Percentiles rank a stretch among this genome's conserved stretches.
phyloP scores from a whole-genome alignment of 2,888 invertebrate genomes.

The Melieria picta region DNA sequence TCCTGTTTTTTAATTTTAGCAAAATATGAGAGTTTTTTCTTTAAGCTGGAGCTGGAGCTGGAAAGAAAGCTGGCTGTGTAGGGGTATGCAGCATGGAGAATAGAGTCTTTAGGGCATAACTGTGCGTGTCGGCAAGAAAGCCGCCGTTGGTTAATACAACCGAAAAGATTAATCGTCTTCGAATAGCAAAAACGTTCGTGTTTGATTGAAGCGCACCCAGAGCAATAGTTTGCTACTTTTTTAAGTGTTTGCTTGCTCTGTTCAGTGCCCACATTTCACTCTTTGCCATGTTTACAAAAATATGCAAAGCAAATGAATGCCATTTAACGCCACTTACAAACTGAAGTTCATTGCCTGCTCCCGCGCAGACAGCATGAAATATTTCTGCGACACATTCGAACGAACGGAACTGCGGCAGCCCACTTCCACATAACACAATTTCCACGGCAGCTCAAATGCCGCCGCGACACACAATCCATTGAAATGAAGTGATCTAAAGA shows the following conservation, averaged over 20 bases:
- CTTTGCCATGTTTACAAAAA: no score
- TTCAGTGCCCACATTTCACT: no score
- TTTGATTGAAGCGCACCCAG: no score
- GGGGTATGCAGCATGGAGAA: no score
- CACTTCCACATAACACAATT: slow-evolving; percentile 41
- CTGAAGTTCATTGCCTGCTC: slow-evolving; percentile 7
- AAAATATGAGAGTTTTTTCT: no score
- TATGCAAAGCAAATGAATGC: no score
- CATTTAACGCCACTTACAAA: background rate
- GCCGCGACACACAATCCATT: background rate
- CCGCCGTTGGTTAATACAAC: background rate
- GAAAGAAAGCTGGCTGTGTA: no score
- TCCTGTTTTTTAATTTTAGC: background rate
- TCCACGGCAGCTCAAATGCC: slow-evolving; percentile 41
- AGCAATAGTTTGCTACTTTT: no score
- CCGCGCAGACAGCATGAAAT: background rate
- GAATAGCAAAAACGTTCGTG: no score
- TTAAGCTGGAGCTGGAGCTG: no score
- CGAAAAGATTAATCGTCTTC: background rate
- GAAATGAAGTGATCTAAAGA: background rate
- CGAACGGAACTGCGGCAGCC: slow-evolving; percentile 18
- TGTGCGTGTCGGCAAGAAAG: background rate
- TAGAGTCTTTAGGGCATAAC: background rate
- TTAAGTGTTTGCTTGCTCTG: no score
- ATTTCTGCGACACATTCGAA: background rate